Percentiles rank a stretch among this genome's conserved stretches.
phyloP scores from a whole-genome alignment of 2,797 vertebrate genomes.

The Siniperca undulata region DNA sequence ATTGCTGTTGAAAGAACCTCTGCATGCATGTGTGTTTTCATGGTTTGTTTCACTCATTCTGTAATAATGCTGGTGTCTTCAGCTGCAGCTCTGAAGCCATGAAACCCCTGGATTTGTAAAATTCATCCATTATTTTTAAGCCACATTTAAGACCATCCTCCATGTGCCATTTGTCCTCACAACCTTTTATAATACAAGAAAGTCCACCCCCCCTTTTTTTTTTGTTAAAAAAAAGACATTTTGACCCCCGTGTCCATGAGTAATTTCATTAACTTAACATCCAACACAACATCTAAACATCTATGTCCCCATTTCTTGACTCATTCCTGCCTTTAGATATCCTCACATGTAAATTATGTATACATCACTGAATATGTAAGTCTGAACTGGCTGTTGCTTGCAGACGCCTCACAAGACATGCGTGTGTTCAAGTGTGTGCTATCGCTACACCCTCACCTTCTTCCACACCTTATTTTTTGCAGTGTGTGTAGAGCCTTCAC shows the following conservation, averaged over 20 bases:
- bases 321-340: neutral
- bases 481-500: slow-evolving; percentile 32
- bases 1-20: slow-evolving; percentile 16
- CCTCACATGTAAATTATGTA: neutral
- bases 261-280: slow-evolving; percentile 24
- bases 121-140: neutral
- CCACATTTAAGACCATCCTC: slow-evolving; percentile 8
- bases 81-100: slow-evolving; percentile 27
- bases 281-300: slow-evolving; percentile 23
- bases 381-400: slow-evolving; percentile 70
- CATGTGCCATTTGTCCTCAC: slow-evolving; percentile 23
- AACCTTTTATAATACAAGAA: neutral
- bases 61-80: slow-evolving; percentile 23
- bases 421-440: slow-evolving; percentile 60
- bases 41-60: slow-evolving; percentile 26
- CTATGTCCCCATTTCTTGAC: neutral
- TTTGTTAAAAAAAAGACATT: slow-evolving; percentile 4
- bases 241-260: neutral
- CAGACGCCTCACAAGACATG: slow-evolving; percentile 67
- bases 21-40: slow-evolving; percentile 59
- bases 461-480: slow-evolving; percentile 25
- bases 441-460: slow-evolving; percentile 48
- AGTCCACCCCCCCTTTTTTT: slow-evolving; percentile 1
- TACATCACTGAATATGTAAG: slow-evolving; percentile 21
- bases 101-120: neutral